These are phyloP conservation scores for Danio albolineatus DNA, from an alignment of 2,797 vertebrate genomes.

Conservation along the genomic window DNA sequence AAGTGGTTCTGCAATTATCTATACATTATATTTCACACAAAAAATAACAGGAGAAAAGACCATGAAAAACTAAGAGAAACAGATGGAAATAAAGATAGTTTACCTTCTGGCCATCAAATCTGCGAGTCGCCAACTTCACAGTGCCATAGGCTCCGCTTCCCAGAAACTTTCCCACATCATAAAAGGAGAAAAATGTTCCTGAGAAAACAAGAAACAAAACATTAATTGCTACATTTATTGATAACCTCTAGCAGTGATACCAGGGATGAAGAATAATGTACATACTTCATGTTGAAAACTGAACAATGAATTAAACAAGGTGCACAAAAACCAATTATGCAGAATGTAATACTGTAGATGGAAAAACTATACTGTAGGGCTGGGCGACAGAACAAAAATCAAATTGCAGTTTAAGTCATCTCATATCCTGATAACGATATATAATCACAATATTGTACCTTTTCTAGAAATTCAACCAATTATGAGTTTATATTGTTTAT, in stretches of 20 bases:
- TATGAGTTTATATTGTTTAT: too few species aligned
- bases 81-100: not conserved
- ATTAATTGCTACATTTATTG: not conserved
- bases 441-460: too few species aligned
- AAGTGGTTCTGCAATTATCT: not conserved
- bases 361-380: too few species aligned
- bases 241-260: too few species aligned
- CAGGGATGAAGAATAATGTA: not conserved
- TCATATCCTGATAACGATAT: too few species aligned
- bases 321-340: not conserved
- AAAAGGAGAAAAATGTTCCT: not conserved
- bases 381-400: too few species aligned
- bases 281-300: not conserved
- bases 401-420: too few species aligned
- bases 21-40: not conserved
- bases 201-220: not conserved
- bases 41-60: not conserved
- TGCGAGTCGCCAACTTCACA: not conserved
- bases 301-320: not conserved
- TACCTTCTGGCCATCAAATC: conserved; percentile 1
- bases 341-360: too few species aligned
- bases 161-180: not conserved
- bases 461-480: too few species aligned
- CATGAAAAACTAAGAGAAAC: not conserved
- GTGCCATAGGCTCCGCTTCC: not conserved